Evolutionary conservation across 2,113 vertebrate genomes (phyloP).

Genomic region (Herpetotheres cachinnans): DNA sequence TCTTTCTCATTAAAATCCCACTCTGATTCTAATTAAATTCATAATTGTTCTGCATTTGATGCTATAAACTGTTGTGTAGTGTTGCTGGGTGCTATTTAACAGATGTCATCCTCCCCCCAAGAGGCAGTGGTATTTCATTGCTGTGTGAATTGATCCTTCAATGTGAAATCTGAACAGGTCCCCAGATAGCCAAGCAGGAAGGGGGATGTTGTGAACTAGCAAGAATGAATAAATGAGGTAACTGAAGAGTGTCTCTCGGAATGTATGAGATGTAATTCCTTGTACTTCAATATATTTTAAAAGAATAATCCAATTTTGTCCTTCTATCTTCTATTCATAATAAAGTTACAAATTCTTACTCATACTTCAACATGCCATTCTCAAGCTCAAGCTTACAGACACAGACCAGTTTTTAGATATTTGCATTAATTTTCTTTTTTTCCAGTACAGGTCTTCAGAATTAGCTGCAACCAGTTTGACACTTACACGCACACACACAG

Average conservation of each 20-base stretch:
- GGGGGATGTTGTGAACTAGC: not conserved
- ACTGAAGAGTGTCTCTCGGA: not conserved
- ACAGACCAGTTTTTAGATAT: not conserved
- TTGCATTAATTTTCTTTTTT: not conserved
- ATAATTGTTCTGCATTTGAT: conserved; percentile 59
- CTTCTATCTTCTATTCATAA: not conserved
- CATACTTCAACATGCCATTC: not conserved
- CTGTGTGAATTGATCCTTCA: conserved; percentile 51
- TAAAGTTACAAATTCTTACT: not conserved
- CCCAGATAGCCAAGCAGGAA: conserved; percentile 5
- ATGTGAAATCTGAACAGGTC: conserved; percentile 44
- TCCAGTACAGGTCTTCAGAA: not conserved
- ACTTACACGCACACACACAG: not conserved
- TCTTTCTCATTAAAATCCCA: conserved; percentile 60
- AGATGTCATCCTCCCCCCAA: conserved; percentile 26
- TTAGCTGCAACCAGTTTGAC: not conserved
- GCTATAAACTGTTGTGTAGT: conserved; percentile 45
- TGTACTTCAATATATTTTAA: not conserved
- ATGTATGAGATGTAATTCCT: not conserved
- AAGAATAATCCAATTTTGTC: not conserved
- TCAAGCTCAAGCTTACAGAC: not conserved
- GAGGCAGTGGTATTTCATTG: conserved; percentile 43
- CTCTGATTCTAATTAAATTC: conserved; percentile 63
- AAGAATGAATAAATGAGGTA: conserved; percentile 39
- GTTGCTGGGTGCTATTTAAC: conserved; percentile 38